Percentiles rank a stretch among this genome's conserved stretches.
Evolutionary conservation across 2,888 invertebrate species (phyloP).

Genomic region (Syritta pipiens): DNA sequence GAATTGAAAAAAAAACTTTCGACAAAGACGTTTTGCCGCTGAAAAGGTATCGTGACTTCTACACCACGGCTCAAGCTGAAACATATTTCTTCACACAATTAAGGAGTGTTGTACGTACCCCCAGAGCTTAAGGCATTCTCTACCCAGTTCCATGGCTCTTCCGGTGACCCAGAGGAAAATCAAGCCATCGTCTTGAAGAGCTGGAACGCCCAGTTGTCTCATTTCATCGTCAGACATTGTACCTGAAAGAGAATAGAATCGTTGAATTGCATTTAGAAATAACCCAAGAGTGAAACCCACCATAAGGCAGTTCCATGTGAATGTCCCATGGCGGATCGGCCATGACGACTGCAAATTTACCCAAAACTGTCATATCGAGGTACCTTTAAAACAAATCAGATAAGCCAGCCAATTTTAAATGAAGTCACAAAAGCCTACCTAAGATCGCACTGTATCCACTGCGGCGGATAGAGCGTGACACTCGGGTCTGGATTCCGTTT

Average conservation of each 20-base stretch:
- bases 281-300: conserved; percentile 79
- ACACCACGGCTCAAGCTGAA: no score
- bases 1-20: no score
- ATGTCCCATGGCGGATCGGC: conserved; percentile 99
- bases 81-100: neutral
- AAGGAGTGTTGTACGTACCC: conserved; percentile 80
- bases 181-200: conserved; percentile 96
- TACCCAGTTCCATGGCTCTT: conserved; percentile 89
- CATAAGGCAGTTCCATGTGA: conserved; percentile 99
- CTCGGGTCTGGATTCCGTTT: conserved; percentile 77
- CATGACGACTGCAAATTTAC: conserved; percentile 99
- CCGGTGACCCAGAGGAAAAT: conserved; percentile 99
- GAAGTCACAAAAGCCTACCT: conserved; percentile 83
- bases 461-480: conserved; percentile 90
- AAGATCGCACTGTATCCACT: conserved; percentile 98
- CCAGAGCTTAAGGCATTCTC: conserved; percentile 97
- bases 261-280: neutral
- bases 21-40: no score
- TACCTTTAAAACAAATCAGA: conserved; percentile 63
- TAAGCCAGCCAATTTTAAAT: neutral
- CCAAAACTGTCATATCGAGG: conserved; percentile 80
- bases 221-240: conserved; percentile 99
- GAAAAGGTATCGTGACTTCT: no score
- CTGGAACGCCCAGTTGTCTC: conserved; percentile 95
- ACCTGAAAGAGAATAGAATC: no score